phyloP scores from a whole-genome alignment of 2,797 vertebrate species.

The Miichthys miiuy region DNA sequence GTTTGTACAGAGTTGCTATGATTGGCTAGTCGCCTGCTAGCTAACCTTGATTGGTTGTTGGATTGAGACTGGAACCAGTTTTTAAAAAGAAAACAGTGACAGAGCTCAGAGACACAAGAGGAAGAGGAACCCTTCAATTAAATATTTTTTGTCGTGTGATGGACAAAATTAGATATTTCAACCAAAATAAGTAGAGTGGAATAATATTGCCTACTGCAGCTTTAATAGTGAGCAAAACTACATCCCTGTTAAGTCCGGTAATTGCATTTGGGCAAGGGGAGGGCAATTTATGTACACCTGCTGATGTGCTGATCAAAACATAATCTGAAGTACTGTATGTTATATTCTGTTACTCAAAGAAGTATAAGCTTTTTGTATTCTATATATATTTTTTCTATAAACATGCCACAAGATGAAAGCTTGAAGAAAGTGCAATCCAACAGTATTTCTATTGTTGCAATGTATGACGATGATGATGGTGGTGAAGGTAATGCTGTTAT shows the following conservation, averaged over 20 bases:
- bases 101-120: no score
- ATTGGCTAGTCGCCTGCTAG: no score
- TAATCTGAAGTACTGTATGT: constrained; percentile 88
- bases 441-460: constrained; percentile 86
- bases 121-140: no score
- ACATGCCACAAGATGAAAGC: constrained; percentile 84
- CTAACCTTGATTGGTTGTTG: no score
- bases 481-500: constrained; percentile 77
- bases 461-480: constrained; percentile 74
- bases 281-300: constrained; percentile 82
- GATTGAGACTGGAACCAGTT: no score
- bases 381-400: constrained; percentile 88
- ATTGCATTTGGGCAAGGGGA: constrained; percentile 73
- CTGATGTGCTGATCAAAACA: constrained; percentile 86
- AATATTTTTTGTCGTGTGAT: no score
- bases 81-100: no score
- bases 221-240: constrained; percentile 78
- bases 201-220: no score
- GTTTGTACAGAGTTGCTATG: no score
- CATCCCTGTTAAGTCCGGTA: constrained; percentile 76
- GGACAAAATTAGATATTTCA: no score
- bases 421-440: constrained; percentile 87
- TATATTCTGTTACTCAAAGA: constrained; percentile 88
- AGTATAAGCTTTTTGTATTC: constrained; percentile 88
- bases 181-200: no score